Evolutionary conservation across 2,113 vertebrate genomes (phyloP).

Genomic region (Podarcis muralis): DNA sequence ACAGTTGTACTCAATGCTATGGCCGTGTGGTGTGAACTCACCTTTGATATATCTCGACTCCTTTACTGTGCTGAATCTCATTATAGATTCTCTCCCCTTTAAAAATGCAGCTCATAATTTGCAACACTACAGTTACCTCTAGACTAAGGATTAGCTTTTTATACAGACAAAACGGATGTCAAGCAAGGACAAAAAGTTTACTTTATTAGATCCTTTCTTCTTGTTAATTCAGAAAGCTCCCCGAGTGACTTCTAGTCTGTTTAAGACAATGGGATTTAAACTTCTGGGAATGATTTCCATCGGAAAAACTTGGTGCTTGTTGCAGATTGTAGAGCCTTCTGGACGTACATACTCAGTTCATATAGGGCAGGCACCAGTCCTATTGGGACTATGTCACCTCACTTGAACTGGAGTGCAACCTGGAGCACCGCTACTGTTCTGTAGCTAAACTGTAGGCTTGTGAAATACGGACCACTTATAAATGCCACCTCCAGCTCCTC

Average conservation of each 20-base stretch:
- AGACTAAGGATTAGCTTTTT: conserved; percentile 27
- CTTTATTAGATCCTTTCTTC: conserved; percentile 5
- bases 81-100: conserved; percentile 25
- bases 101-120: conserved; percentile 45
- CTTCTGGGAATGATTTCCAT: neutral
- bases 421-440: neutral
- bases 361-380: neutral
- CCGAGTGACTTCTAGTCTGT: neutral
- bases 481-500: too few species aligned
- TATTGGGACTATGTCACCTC: neutral
- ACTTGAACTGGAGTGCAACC: neutral
- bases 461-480: too few species aligned
- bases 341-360: neutral
- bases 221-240: conserved; percentile 19
- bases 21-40: conserved; percentile 38
- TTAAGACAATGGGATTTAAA: neutral
- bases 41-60: conserved; percentile 35
- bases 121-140: conserved; percentile 26
- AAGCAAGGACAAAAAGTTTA: conserved; percentile 37
- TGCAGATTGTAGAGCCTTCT: neutral
- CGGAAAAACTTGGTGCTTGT: neutral
- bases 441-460: neutral
- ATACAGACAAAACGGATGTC: conserved; percentile 22
- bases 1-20: conserved; percentile 12
- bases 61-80: conserved; percentile 24